Conservation (phyloP, 2,888 invertebrate species). For the Steinernema hermaphroditum region DNA sequence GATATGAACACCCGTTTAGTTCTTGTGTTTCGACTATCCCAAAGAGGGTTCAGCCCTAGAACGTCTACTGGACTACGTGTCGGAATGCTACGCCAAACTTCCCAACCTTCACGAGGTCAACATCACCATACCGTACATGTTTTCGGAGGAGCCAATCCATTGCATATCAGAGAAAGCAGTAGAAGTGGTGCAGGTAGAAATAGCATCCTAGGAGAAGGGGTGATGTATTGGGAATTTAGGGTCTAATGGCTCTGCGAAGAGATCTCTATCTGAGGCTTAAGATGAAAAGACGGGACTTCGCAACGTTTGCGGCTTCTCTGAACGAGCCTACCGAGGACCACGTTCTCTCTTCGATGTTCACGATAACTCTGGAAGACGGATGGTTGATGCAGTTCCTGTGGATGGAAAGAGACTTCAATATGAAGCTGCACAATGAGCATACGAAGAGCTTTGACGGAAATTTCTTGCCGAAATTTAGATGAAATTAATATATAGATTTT, state of each 20-base stretch:
- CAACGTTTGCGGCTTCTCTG: neutral
- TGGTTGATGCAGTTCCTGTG: neutral
- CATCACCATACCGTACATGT: neutral
- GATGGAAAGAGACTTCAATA: neutral
- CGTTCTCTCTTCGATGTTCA: neutral
- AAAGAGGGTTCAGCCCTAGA: neutral
- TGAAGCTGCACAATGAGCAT: neutral
- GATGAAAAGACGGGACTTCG: neutral
- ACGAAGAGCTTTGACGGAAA: neutral
- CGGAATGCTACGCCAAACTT: neutral
- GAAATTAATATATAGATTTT: neutral
- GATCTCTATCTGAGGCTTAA: neutral
- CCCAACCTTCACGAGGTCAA: neutral
- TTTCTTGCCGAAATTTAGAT: neutral
- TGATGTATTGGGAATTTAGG: neutral
- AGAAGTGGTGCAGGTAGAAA: neutral
- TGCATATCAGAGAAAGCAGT: neutral
- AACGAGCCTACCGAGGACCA: neutral
- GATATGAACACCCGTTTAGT: neutral
- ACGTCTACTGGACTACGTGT: neutral
- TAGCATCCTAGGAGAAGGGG: neutral
- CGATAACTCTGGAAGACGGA: neutral
- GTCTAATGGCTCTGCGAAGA: neutral
- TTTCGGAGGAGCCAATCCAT: neutral
- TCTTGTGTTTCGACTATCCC: neutral